phyloP scores from a whole-genome alignment of 1,140 invertebrate genomes.

The Macrosteles quadrilineatus region DNA sequence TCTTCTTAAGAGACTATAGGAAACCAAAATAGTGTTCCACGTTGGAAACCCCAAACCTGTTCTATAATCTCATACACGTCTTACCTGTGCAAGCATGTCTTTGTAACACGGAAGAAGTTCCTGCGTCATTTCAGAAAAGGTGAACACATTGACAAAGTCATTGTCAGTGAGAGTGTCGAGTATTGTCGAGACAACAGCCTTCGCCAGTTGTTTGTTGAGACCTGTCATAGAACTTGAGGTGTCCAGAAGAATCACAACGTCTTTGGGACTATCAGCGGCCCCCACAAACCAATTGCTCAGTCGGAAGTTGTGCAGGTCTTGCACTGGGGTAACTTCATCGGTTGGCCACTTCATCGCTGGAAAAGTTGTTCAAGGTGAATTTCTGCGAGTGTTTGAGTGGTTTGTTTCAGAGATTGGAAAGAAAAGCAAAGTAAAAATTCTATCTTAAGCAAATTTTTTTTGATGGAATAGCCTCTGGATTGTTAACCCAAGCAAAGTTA shows the following conservation, averaged over 20 bases:
- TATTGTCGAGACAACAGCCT: slow-evolving; percentile 81
- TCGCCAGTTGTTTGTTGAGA: slow-evolving; percentile 78
- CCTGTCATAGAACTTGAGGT: slow-evolving; percentile 87
- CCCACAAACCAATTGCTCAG: slow-evolving; percentile 91
- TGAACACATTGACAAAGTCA: slow-evolving; percentile 95
- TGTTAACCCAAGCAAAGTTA: too few relatives aligned
- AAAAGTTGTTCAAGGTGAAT: slow-evolving; percentile 37
- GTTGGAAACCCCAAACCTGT: too few relatives aligned
- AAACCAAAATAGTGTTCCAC: too few relatives aligned
- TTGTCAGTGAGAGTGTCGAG: slow-evolving; percentile 94
- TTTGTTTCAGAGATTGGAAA: too few relatives aligned
- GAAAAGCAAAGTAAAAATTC: too few relatives aligned
- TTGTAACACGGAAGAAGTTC: slow-evolving; percentile 85
- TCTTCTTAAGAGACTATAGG: too few relatives aligned
- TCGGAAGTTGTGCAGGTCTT: slow-evolving; percentile 85
- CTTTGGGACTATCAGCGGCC: slow-evolving; percentile 95
- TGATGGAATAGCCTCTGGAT: too few relatives aligned
- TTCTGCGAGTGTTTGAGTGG: too few relatives aligned
- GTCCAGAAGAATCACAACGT: slow-evolving; percentile 90
- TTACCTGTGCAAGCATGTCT: slow-evolving; percentile 81
- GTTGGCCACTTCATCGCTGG: slow-evolving; percentile 73
- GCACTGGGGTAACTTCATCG: slow-evolving; percentile 58
- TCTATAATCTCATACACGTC: too few relatives aligned
- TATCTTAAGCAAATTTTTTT: too few relatives aligned
- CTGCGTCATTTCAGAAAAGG: slow-evolving; percentile 72